Evolutionary conservation across 2,797 vertebrate species (phyloP), one percentile per base, ranked within the genome.

Genomic region (Chelmon rostratus): DNA sequence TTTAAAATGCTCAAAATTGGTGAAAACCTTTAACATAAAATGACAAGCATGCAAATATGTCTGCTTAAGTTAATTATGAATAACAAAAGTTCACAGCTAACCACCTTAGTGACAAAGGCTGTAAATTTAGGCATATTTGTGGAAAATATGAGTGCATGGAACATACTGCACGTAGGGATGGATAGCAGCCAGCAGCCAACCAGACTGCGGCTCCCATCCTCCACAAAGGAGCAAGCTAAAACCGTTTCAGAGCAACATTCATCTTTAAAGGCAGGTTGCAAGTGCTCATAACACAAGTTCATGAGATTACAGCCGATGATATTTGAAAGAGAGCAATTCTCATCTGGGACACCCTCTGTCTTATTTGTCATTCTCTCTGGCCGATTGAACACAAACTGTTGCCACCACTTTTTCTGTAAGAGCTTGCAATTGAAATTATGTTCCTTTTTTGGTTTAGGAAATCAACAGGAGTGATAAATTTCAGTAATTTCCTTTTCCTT

Each of bases 271-370:
- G 54, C 21, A 15, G 11, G 3, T 56, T 63, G 77, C 2, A 37
- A 52, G 25, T 35, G 37, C 47, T 58, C 12, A 75, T 62, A 81
- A 56, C 33, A 47, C 33, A 62, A 33, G 19, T 40, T 76, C 79
- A 31, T 3, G 13, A 75, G 35, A 82, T 77, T 61, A 74, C 42
- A 78, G 71, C 44, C 40, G 37, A n/a, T 59, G 59, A 25, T 73
- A 46, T 85, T 73, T 82, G 28, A 62, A 72, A 68, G 58, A 1
- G 33, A 68, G 44, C 33, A 18, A 19, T 67, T 61, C n/a, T 74
- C 33, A 73, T 52, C 62, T n/a, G 23, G 62, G 42, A 68, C 47
- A 59, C 28, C 6, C 0, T 69, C 35, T 23, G 6, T 63, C 37
- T 42, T 56, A 35, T 61, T 70, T 68, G 33, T 71, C 57, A 21